Evolutionary conservation across 2,113 vertebrate species (phyloP), one percentile per base, ranked within the genome.

Genomic region (Mirza zaza): DNA sequence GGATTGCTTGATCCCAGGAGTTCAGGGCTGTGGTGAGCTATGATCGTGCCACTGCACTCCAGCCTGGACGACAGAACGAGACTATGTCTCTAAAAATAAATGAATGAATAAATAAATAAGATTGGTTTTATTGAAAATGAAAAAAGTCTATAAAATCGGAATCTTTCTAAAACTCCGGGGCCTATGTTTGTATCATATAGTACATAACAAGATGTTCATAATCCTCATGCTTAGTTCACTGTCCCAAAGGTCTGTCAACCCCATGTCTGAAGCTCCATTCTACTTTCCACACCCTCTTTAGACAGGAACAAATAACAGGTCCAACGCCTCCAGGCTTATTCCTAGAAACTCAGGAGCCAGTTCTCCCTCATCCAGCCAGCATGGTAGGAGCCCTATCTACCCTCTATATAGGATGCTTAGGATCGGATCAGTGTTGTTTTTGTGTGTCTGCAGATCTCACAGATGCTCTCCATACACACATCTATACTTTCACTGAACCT

Each of bases 61-160:
- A 61, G 59, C 59, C 59, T 5, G 10, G 59, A 25, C 29, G 11
- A 61, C 59, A 61, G 59, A 27, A 20, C 20, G 1, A 61, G 59
- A 27, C 59, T 25, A 1, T 61, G 59, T 61, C 25, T 61, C 59
- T 27, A 61, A 9, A 61, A 61, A 61, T 25, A 61, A 61, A 61
- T 27, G 9, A 61, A 61, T 61, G 9, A 61, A 25, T 27, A 61
- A 61, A 61, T 27, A 61, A 61, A 61, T 61, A 61, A 61, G 59
- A 61, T 27, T 61, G 63, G 63, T 25, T 91, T 83, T 65, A 83
- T 25, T 65, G 52, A 68, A 94, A 67, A 77, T 36, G n/a, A 55
- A 57, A 59, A n/a, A 88, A 25, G 15, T 29, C 20, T 36, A 25
- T 80, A 23, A 79, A 75, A 75, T 75, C 34, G 59, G 48, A 91